These are phyloP conservation scores for Lacerta viridis DNA, from an alignment of 2,797 vertebrate species.

Conservation along the genomic window DNA sequence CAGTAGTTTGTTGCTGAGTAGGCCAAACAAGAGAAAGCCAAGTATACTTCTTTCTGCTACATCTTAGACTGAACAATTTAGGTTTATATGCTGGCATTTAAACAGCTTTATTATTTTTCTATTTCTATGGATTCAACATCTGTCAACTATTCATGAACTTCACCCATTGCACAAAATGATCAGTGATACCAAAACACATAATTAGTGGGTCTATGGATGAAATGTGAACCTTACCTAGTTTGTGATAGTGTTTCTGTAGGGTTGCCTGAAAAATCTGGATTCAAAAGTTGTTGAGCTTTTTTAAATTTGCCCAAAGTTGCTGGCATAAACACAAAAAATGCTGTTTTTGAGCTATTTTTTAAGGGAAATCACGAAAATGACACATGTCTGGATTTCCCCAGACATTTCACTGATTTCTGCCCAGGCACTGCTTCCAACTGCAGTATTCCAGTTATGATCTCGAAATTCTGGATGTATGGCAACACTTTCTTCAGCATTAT, in stretches of 20 bases:
- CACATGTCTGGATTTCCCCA: no score
- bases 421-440: no score
- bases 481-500: not conserved
- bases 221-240: not conserved
- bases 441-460: no score
- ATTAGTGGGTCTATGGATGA: not conserved
- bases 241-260: not conserved
- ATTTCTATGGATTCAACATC: not conserved
- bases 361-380: no score
- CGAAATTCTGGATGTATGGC: no score
- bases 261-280: no score
- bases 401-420: no score
- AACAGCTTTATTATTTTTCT: not conserved
- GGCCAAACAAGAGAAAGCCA: not conserved
- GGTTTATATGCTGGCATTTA: not conserved
- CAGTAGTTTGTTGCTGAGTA: not conserved
- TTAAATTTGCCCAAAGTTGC: no score
- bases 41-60: not conserved
- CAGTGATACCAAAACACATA: not conserved
- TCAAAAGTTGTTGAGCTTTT: no score
- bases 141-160: slow-evolving; percentile 8
- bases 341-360: no score
- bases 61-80: not conserved
- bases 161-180: not conserved
- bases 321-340: no score